Conservation (phyloP, 2,797 vertebrate species). For the Myiotriccus ornatus region DNA sequence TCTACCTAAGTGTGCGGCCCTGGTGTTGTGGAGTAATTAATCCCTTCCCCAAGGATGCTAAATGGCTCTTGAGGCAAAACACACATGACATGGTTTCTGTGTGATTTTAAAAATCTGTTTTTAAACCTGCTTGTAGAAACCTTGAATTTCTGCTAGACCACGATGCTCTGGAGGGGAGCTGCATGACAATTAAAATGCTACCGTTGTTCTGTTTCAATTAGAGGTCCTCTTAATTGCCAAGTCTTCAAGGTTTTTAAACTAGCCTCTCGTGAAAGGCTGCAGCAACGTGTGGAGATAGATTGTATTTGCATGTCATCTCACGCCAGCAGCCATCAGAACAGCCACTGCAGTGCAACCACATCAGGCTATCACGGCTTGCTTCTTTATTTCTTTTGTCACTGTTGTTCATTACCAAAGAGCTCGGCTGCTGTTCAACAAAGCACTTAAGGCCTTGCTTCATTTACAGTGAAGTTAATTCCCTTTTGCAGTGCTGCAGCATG, state of each 20-base stretch:
- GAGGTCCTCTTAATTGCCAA: conserved; percentile 50
- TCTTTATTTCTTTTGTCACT: conserved; percentile 47
- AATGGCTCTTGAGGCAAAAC: not conserved
- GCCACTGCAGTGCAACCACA: conserved; percentile 3
- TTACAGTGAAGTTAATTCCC: conserved; percentile 33
- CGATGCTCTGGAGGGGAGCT: not conserved
- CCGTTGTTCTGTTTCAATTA: conserved; percentile 46
- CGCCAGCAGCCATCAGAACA: not conserved
- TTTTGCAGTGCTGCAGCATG: not conserved
- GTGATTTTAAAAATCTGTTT: not conserved
- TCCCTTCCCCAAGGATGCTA: not conserved
- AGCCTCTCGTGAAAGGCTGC: conserved; percentile 49
- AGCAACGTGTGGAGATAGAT: not conserved
- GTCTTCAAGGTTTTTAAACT: conserved; percentile 37
- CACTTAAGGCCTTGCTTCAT: conserved; percentile 53
- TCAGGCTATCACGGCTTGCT: not conserved
- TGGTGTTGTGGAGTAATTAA: not conserved
- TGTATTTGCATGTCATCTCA: conserved; percentile 5
- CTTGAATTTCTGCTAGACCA: conserved; percentile 11
- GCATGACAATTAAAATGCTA: conserved; percentile 38
- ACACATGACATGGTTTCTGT: not conserved
- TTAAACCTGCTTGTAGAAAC: not conserved
- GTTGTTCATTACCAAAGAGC: conserved; percentile 53
- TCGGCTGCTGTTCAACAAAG: conserved; percentile 63
- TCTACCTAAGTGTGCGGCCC: not conserved